Percentiles rank a stretch among this genome's conserved stretches.
Conservation (phyloP, 2,888 invertebrate genomes). For the Acleris holmiana region DNA sequence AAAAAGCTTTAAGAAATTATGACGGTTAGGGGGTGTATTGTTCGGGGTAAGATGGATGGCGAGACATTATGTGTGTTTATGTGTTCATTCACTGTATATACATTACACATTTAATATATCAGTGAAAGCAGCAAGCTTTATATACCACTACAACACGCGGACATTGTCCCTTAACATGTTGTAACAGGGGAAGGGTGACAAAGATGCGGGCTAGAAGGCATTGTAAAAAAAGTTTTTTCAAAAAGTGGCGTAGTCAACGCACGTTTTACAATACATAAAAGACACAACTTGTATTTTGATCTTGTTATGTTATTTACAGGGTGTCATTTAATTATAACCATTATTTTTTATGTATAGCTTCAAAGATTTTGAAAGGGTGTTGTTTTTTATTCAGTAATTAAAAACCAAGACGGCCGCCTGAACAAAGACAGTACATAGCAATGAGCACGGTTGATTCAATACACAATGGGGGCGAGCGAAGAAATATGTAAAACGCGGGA, state of each 20-base stretch:
- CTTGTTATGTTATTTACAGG: neutral
- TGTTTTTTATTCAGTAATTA: conserved; percentile 23
- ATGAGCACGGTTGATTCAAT: conserved; percentile 53
- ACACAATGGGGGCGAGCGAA: conserved; percentile 67
- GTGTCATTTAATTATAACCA: no score
- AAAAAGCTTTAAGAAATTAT: conserved; percentile 62
- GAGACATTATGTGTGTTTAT: conserved; percentile 37
- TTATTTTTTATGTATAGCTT: neutral
- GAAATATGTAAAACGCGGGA: conserved; percentile 78
- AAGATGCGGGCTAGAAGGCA: no score
- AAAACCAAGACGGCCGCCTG: conserved; percentile 27
- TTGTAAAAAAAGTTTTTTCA: no score
- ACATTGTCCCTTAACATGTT: no score
- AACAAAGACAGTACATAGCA: conserved; percentile 39
- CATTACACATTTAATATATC: neutral
- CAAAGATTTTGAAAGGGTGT: neutral
- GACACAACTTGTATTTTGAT: no score
- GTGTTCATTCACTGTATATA: conserved; percentile 13
- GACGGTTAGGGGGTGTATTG: conserved; percentile 42
- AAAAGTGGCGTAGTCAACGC: no score
- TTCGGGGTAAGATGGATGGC: conserved; percentile 50
- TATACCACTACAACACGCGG: no score
- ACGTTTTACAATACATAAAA: no score
- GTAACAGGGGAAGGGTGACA: no score
- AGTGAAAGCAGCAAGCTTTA: no score